Evolutionary conservation across 1,140 invertebrate species (phyloP).

Genomic region (Drosophila melanica): DNA sequence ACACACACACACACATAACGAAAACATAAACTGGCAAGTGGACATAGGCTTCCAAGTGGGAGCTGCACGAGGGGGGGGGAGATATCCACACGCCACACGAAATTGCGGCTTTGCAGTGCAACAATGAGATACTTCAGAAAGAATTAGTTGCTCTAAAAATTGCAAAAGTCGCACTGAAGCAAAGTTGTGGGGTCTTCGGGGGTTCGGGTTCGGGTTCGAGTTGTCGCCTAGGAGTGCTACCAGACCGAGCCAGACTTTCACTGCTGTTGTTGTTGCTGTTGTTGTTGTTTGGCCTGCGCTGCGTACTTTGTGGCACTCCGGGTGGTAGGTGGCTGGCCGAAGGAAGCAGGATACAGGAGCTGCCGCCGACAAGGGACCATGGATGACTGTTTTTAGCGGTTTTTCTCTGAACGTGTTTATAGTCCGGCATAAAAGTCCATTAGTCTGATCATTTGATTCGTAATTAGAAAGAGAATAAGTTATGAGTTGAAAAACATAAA

Average conservation of each 20-base stretch:
- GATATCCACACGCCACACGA: slow-evolving; percentile 61
- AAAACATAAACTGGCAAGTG: slow-evolving; percentile 15
- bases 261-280: slow-evolving; percentile 26
- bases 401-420: slow-evolving; percentile 16
- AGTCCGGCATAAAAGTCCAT: neutral
- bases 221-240: slow-evolving; percentile 7
- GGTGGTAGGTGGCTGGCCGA: slow-evolving; percentile 26
- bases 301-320: slow-evolving; percentile 43
- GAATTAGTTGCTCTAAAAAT: slow-evolving; percentile 83
- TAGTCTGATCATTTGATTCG: neutral
- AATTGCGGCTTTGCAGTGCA: slow-evolving; percentile 79
- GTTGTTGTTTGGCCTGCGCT: slow-evolving; percentile 14
- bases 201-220: neutral
- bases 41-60: slow-evolving; percentile 63
- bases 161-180: slow-evolving; percentile 68
- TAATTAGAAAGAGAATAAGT: neutral
- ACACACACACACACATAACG: slow-evolving; percentile 33
- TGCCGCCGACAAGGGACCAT: slow-evolving; percentile 19
- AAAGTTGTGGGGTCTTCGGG: neutral
- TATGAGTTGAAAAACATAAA: too few species aligned
- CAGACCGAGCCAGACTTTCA: slow-evolving; percentile 56
- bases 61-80: slow-evolving; percentile 4
- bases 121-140: slow-evolving; percentile 82
- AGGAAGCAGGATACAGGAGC: slow-evolving; percentile 12
- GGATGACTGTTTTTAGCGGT: slow-evolving; percentile 25